Conservation (phyloP, 2,797 vertebrate genomes). For the Semotilus atromaculatus region DNA sequence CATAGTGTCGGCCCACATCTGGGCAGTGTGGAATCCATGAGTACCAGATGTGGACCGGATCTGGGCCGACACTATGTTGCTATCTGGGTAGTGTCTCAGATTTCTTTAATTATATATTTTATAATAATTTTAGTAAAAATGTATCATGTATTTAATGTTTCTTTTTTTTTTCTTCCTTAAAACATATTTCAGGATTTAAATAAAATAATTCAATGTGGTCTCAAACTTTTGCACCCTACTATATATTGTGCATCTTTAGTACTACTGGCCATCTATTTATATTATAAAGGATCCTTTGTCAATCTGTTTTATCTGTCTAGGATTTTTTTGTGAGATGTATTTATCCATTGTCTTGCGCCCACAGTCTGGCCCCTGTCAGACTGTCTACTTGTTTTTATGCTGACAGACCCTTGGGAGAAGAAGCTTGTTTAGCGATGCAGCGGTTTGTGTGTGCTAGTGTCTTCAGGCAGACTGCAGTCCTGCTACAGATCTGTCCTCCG, state of each 20-base stretch:
- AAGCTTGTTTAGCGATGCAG: slow-evolving; percentile 72
- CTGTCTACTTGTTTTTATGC: slow-evolving; percentile 1
- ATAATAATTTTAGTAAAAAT: not conserved
- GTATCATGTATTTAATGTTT: not conserved
- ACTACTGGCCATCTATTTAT: not conserved
- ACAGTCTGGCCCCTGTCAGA: not conserved
- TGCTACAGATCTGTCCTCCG: not conserved
- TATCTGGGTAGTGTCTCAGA: too few species aligned
- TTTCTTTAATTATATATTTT: not conserved
- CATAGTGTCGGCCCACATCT: too few species aligned
- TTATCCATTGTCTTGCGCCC: not conserved
- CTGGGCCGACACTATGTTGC: too few species aligned
- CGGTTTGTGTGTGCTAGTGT: slow-evolving; percentile 67
- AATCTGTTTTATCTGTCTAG: not conserved
- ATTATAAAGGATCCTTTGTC: not conserved
- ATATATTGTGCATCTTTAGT: not conserved
- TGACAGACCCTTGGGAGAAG: slow-evolving; percentile 12
- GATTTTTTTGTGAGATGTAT: not conserved
- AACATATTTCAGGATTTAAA: not conserved
- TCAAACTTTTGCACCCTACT: not conserved
- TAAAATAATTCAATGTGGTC: not conserved
- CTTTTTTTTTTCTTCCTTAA: not conserved
- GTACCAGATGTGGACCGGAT: too few species aligned
- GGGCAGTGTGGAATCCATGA: too few species aligned
- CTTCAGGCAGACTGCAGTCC: slow-evolving; percentile 63